A percentile compares a stretch with the other conserved stretches of the same genome.
phyloP scores from a whole-genome alignment of 2,888 invertebrate species.

The Melikaiella ostensackeni region DNA sequence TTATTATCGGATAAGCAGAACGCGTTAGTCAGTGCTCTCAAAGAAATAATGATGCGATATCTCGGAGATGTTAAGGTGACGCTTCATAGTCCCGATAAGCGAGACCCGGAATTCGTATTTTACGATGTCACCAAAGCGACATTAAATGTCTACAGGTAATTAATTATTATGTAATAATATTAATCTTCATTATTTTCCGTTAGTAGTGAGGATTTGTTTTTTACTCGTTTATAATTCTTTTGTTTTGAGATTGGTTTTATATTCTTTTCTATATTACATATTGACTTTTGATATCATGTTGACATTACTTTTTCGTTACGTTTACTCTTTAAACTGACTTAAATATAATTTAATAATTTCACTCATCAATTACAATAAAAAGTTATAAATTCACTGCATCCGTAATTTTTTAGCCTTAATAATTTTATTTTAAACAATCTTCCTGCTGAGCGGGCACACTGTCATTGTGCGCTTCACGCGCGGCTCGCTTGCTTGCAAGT shows the following conservation, averaged over 20 bases:
- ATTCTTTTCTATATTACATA: neutral
- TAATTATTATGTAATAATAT: neutral
- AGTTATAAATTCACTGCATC: no score
- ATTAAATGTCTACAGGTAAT: slow-evolving; percentile 92
- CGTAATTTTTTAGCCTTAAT: no score
- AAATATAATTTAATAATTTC: no score
- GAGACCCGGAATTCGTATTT: slow-evolving; percentile 96
- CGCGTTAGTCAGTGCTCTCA: slow-evolving; percentile 84
- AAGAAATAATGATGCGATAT: slow-evolving; percentile 86
- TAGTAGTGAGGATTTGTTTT: no score
- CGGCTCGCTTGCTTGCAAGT: no score
- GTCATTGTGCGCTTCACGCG: no score
- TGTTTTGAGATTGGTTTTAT: neutral
- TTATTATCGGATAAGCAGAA: slow-evolving; percentile 83
- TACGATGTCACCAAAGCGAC: slow-evolving; percentile 89
- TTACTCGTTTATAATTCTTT: neutral
- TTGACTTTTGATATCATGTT: neutral
- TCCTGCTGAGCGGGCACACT: no score
- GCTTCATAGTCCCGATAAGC: slow-evolving; percentile 85
- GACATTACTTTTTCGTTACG: no score
- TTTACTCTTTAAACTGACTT: no score
- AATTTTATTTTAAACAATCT: no score
- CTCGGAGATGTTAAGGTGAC: slow-evolving; percentile 87
- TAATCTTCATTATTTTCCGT: no score
- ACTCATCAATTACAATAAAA: no score